A percentile compares a stretch with the other conserved stretches of the same genome.
phyloP scores from a whole-genome alignment of 1,140 invertebrate genomes.

The Meloidogyne exigua region DNA sequence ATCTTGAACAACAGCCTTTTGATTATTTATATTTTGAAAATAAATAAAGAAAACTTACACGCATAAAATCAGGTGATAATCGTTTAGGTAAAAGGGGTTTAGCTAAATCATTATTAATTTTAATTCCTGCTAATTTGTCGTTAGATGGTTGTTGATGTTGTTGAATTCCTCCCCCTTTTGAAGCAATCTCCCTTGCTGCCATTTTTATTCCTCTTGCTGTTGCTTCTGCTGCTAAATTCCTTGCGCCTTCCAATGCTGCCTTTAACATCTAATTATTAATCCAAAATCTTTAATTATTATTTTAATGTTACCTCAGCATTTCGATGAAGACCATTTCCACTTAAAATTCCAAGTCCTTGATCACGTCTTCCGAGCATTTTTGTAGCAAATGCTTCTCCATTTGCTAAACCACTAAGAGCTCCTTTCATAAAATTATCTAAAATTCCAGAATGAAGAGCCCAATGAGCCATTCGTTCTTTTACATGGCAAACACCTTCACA shows the following conservation, averaged over 20 bases:
- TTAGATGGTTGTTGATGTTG: too few species aligned
- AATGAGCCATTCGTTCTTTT: conserved; percentile 31
- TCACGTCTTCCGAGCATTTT: conserved; percentile 14
- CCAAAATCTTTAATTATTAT: background rate
- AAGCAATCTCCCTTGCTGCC: background rate
- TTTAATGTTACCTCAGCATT: background rate
- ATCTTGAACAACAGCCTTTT: conserved; percentile 23
- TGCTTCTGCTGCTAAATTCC: background rate
- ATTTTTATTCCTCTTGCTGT: conserved; percentile 13
- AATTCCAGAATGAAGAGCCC: conserved; percentile 36
- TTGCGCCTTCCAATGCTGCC: background rate
- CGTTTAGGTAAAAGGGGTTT: conserved; percentile 6
- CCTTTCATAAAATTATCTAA: conserved; percentile 31
- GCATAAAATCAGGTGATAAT: conserved; percentile 22
- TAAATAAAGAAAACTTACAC: background rate
- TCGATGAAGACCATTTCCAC: background rate
- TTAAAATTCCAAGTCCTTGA: background rate
- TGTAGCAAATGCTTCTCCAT: conserved; percentile 16
- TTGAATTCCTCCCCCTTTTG: background rate
- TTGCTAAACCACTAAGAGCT: conserved; percentile 10
- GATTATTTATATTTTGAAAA: background rate
- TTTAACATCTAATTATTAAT: background rate
- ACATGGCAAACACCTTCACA: conserved; percentile 31
- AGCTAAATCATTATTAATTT: background rate
- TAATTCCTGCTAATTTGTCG: background rate